Evolutionary conservation across 2,888 invertebrate species (phyloP).

Genomic region (Caenorhabditis sinica): DNA sequence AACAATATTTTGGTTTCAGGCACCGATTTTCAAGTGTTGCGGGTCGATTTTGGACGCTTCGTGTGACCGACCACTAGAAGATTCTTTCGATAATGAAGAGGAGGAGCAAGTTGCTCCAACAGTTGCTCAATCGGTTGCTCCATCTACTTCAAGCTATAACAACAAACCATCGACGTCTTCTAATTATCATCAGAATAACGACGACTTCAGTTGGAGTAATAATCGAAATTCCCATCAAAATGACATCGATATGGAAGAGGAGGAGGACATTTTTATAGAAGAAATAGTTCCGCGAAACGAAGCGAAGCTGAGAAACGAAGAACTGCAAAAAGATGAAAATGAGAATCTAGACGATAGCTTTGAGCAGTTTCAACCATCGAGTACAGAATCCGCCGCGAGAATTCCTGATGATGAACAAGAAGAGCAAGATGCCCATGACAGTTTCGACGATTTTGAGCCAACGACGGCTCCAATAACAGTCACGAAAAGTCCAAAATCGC

Average conservation of each 20-base stretch:
- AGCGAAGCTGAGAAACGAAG: too few relatives aligned
- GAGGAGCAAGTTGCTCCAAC: neutral
- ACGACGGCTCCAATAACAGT: neutral
- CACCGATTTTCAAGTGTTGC: constrained; percentile 48
- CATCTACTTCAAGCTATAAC: neutral
- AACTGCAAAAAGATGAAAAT: too few relatives aligned
- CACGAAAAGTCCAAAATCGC: neutral
- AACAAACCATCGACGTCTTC: neutral
- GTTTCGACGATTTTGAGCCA: constrained; percentile 49
- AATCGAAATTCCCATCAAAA: neutral
- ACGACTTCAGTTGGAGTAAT: neutral
- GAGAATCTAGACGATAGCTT: constrained; percentile 25
- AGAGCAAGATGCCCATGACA: constrained; percentile 33
- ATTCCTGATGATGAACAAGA: too few relatives aligned
- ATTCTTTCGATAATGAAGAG: neutral
- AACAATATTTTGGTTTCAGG: constrained; percentile 30
- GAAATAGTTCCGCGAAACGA: neutral
- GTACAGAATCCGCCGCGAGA: neutral
- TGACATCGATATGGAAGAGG: neutral
- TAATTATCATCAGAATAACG: neutral
- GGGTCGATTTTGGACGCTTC: constrained; percentile 18
- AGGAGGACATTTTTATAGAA: constrained; percentile 1
- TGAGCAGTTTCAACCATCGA: constrained; percentile 35
- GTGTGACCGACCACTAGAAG: neutral
- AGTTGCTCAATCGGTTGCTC: neutral